Conservation (phyloP, 2,888 invertebrate species). For the Oxystoma pomonae region DNA sequence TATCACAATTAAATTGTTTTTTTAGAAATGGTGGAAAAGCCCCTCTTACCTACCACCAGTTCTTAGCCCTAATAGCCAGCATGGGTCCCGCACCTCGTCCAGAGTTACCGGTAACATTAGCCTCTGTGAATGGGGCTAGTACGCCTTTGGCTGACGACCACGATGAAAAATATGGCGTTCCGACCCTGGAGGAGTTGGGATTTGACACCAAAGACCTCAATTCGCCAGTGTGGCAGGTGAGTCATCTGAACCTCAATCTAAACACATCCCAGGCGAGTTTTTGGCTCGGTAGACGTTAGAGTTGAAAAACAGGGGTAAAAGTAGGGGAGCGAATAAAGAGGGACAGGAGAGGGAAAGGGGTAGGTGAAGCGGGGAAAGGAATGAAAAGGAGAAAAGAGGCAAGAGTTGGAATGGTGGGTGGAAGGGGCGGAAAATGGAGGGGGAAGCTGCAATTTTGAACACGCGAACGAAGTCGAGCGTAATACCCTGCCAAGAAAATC, state of each 20-base stretch:
- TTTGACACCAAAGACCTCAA: conserved; percentile 72
- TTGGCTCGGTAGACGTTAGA: no score
- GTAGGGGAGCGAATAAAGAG: no score
- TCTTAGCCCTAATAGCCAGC: conserved; percentile 72
- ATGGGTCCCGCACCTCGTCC: conserved; percentile 72
- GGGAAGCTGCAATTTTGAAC: no score
- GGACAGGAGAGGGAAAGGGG: no score
- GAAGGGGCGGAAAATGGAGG: no score
- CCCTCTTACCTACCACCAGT: conserved; percentile 83
- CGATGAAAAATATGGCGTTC: conserved; percentile 79
- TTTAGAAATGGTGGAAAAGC: conserved; percentile 69
- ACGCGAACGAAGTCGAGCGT: no score
- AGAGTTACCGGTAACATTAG: conserved; percentile 36
- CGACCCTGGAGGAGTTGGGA: conserved; percentile 80
- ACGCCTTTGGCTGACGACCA: conserved; percentile 74
- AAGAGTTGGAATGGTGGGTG: no score
- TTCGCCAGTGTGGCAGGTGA: conserved; percentile 64
- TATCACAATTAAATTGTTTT: conserved; percentile 3
- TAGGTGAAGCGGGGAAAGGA: no score
- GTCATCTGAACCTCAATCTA: neutral
- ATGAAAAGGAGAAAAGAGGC: no score
- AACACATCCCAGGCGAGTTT: no score
- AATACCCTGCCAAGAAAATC: no score
- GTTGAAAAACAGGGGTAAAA: no score
- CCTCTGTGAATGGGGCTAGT: conserved; percentile 47